Base-by-base conservation (phyloP, 2,113 vertebrate species). In the Galemys pyrenaicus region DNA sequence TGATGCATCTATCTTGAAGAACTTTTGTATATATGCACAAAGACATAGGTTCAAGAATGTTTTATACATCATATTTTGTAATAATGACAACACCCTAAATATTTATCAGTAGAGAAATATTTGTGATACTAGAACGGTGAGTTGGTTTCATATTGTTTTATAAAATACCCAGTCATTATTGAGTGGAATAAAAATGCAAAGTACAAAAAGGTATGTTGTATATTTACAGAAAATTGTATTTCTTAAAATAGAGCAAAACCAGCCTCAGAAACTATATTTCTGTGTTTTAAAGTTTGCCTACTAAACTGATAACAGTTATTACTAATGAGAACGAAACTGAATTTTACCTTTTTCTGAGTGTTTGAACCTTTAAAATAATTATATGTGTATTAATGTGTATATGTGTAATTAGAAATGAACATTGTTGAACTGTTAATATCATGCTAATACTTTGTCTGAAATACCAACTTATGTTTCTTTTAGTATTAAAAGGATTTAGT, bases 281-380 rank as follows among this genome's bases (percentile, higher is more conserved):
- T 92, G 0, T 80, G 22, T 77, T 89, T 86, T 30, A 70, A 83
- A 79, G 35, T 75, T 44, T 67, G 26, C 3, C 30, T 73, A 51
- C 64, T 30, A 87, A 71, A 58, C 41, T 64, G 74, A 37, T 83
- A 46, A 35, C 9, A 74, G 11, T 35, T 86, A 3, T 80, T 94
- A 49, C 62, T 51, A 73, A 0, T 93, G 32, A 58, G 77, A 77
- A 78, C 73, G 37, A 37, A 20, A 80, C 81, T 85, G 67, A 46
- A 77, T 44, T 87, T 84, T 85, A 68, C 51, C 46, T 82, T 92
- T 89, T 80, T 79, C 41, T 71, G 5, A 56, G 85, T 60, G 70
- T 90, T 86, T 89, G 71, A 83, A 75, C 79, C 37, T 89, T 87
- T 84, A 65, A 93, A 62, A 87, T 95, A 91, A 64, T 77, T 84